Conservation (phyloP, 2,113 vertebrate genomes). For the Hippoglossus stenolepis region DNA sequence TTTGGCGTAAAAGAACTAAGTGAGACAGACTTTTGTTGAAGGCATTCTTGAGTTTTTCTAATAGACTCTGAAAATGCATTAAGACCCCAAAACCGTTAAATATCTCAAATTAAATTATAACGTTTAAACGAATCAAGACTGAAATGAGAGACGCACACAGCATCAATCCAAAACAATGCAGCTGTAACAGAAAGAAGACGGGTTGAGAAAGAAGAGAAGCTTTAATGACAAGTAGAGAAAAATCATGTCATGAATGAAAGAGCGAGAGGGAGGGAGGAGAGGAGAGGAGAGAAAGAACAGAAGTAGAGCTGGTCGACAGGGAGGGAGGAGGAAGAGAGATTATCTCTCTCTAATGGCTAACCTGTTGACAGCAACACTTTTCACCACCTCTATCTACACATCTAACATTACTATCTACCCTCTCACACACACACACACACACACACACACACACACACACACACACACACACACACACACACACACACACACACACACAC, state of each 20-base stretch:
- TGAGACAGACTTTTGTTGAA: neutral
- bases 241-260: neutral
- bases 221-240: neutral
- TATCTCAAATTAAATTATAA: too few relatives aligned
- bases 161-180: neutral
- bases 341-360: slow-evolving; percentile 73
- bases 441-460: neutral
- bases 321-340: slow-evolving; percentile 66
- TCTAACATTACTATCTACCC: slow-evolving; percentile 61
- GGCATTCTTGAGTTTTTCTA: too few relatives aligned
- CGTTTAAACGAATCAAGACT: neutral
- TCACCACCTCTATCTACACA: slow-evolving; percentile 70
- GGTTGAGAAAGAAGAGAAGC: neutral
- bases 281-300: slow-evolving; percentile 50
- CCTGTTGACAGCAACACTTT: slow-evolving; percentile 76
- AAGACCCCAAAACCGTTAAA: too few relatives aligned
- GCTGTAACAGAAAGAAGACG: neutral
- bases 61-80: too few relatives aligned
- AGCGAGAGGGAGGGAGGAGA: slow-evolving; percentile 9
- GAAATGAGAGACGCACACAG: neutral
- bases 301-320: slow-evolving; percentile 35
- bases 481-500: slow-evolving; percentile 29
- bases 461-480: too few relatives aligned
- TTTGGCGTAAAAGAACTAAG: too few relatives aligned
- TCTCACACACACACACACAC: slow-evolving; percentile 25